Evolutionary conservation across 1,140 invertebrate genomes (phyloP).

Genomic region (Drosophila subobscura): DNA sequence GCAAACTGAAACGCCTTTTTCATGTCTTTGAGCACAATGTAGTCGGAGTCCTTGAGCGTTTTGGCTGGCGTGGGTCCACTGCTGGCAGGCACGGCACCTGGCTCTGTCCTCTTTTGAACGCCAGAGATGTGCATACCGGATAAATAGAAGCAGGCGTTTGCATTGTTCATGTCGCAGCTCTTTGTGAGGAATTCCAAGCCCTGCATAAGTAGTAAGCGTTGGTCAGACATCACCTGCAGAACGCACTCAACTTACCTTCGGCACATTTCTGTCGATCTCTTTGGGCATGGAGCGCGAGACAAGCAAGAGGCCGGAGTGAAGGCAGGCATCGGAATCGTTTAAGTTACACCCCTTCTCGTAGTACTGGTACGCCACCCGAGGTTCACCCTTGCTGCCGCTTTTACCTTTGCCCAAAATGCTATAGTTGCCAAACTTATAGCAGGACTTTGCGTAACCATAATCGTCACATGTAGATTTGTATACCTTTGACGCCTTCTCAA

Average conservation of each 20-base stretch:
- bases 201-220: conserved; percentile 40
- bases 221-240: background rate
- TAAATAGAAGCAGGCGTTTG: conserved; percentile 91
- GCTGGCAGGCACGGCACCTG: conserved; percentile 51
- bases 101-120: conserved; percentile 84
- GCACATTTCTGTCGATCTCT: conserved; percentile 84
- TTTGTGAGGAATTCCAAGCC: conserved; percentile 89
- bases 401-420: conserved; percentile 86
- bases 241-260: conserved; percentile 83
- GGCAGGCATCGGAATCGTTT: conserved; percentile 88
- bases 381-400: conserved; percentile 84
- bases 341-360: conserved; percentile 91
- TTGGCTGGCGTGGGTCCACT: conserved; percentile 14
- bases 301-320: conserved; percentile 89
- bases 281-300: conserved; percentile 85
- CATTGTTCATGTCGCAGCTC: conserved; percentile 88
- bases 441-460: conserved; percentile 91
- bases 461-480: conserved; percentile 94
- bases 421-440: conserved; percentile 92
- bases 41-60: conserved; percentile 82
- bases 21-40: conserved; percentile 88
- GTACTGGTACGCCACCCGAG: conserved; percentile 87
- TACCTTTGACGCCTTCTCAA: conserved; percentile 89
- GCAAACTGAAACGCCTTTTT: conserved; percentile 90
- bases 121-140: conserved; percentile 91